Evolutionary conservation across 2,888 invertebrate species (phyloP), one percentile per base, ranked within the genome.

Genomic region (Acanthococcus lagerstroemiae): DNA sequence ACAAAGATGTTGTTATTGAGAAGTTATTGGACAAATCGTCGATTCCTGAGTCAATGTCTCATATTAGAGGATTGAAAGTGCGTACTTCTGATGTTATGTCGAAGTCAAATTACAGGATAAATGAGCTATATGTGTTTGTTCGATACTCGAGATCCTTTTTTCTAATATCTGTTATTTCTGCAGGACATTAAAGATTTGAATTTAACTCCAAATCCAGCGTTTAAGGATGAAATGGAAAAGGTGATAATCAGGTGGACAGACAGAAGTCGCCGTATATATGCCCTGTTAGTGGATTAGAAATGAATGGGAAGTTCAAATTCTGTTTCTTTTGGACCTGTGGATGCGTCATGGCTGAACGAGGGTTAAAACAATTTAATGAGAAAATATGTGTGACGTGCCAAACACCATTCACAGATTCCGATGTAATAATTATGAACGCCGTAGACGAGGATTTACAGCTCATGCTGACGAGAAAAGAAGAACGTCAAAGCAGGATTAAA

Each of bases 301-400:
- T 96, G 95, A 89, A 90, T 45, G 96, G 95, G 45, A 90, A 88
- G 74, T 91, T 92, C 76, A 83, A 88, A 67, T 92, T 92, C 73
- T 81, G 88, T 15, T 90, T 86, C 66, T 76, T 90, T 0, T 93
- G 95, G 94, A 84, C 83, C 30, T 99, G 99, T 76, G 97, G 97
- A 0, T 99, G 97, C 80, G 96, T 95, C 0, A 82, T 99, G 71
- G 95, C 97, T 7, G 96, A 97, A 75, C 82, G 95, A 69, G 95
- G 96, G 0, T 76, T 95, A 7, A 95, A 94, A 74, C 91, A 88
- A 78, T 85, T 95, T 15, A 88, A 87, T 71, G 82, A 84, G 66
- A 83, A 81, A 63, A 78, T 82, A 56, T 88, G 90, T 71, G 79
- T 80, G 55, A 80, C 84, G 80, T 96, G 95, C 76, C 91, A 90